These are phyloP conservation scores for Sebastes fasciatus DNA, from an alignment of 2,113 vertebrate genomes.

Conservation along the genomic window DNA sequence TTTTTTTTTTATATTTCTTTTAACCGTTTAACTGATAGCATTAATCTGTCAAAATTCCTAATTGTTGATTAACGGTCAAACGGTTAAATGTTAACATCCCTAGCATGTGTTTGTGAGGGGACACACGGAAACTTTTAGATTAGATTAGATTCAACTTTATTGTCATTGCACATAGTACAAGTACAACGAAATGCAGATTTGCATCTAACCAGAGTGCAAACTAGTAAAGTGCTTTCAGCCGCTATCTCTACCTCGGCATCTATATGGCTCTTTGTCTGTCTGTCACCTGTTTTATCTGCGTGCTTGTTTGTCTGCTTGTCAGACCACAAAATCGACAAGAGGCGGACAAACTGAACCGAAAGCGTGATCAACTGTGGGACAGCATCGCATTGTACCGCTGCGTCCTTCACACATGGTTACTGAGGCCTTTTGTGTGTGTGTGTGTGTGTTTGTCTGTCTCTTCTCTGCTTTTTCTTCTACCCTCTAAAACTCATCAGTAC, in stretches of 20 bases:
- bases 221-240: not conserved
- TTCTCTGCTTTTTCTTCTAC: constrained; percentile 23
- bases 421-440: constrained; percentile 28
- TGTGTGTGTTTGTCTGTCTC: constrained; percentile 30
- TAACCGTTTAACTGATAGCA: too few species aligned
- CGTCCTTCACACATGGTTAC: constrained; percentile 69
- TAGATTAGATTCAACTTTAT: too few species aligned
- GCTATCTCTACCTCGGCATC: constrained; percentile 44
- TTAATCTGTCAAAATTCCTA: too few species aligned
- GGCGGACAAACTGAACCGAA: constrained; percentile 52
- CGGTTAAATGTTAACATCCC: too few species aligned
- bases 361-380: constrained; percentile 52
- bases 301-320: constrained; percentile 51
- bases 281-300: constrained; percentile 49
- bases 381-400: not conserved
- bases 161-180: too few species aligned
- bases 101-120: too few species aligned
- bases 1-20: too few species aligned
- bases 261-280: constrained; percentile 28
- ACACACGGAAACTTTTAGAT: too few species aligned
- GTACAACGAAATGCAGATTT: too few species aligned
- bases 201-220: too few species aligned
- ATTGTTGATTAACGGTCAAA: too few species aligned
- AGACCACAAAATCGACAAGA: constrained; percentile 46
- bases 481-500: constrained; percentile 39